These are phyloP conservation scores for Helarctos malayanus DNA, from an alignment of 2,797 vertebrate genomes.

Conservation along the genomic window DNA sequence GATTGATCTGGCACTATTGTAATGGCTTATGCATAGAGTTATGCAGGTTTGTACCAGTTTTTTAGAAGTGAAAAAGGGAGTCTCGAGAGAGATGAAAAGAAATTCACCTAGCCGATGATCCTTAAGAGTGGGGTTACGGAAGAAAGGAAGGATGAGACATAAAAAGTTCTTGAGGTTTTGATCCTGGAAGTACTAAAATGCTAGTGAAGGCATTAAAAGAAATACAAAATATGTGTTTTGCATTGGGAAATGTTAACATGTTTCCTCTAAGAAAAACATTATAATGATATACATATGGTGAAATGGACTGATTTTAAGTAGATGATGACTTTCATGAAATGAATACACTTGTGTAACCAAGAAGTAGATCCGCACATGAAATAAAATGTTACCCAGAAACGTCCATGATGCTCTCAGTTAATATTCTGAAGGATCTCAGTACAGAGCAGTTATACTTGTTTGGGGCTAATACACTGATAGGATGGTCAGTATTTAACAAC, in stretches of 20 bases:
- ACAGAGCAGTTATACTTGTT: neutral
- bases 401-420: neutral
- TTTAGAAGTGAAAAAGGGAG: neutral
- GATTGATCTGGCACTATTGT: neutral
- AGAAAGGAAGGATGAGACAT: neutral
- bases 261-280: neutral
- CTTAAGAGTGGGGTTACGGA: neutral
- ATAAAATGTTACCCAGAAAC: slow-evolving; percentile 12
- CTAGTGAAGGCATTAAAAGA: neutral
- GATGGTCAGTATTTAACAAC: neutral
- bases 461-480: neutral
- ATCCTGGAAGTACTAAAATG: neutral
- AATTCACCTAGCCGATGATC: slow-evolving; percentile 17
- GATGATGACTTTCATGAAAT: neutral
- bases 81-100: neutral
- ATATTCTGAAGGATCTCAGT: neutral
- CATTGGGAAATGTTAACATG: neutral
- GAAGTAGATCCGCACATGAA: neutral
- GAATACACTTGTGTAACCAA: neutral
- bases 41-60: neutral
- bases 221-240: neutral
- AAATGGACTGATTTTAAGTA: neutral
- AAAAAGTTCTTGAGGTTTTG: neutral
- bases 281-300: neutral
- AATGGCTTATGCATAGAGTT: neutral